A percentile compares a stretch with the other conserved stretches of the same genome.
phyloP scores from a whole-genome alignment of 1,140 invertebrate species.

The Bombus waltoni region DNA sequence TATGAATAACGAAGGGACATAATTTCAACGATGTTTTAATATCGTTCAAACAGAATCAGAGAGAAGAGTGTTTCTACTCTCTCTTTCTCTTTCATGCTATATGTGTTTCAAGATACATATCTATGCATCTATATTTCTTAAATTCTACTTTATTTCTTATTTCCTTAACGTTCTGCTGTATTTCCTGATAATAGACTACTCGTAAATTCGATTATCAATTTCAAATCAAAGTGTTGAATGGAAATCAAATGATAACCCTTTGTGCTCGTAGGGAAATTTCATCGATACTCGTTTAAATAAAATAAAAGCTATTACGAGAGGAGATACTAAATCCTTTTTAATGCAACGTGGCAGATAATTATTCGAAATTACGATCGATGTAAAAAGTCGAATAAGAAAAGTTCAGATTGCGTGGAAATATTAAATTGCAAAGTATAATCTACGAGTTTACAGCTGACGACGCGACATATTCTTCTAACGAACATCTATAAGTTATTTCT shows the following conservation, averaged over 20 bases:
- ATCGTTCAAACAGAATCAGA: no score
- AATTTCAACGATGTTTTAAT: no score
- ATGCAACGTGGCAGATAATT: background rate
- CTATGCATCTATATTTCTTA: background rate
- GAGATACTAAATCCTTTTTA: background rate
- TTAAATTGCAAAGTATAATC: background rate
- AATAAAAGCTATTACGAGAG: background rate
- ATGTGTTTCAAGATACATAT: no score
- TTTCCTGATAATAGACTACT: no score
- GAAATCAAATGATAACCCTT: background rate
- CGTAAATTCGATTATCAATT: background rate
- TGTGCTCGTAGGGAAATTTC: background rate
- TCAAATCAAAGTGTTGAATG: background rate
- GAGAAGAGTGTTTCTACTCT: no score
- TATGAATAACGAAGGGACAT: background rate
- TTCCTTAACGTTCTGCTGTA: background rate
- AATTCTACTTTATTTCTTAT: background rate
- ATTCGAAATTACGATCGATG: background rate
- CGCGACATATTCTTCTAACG: conserved; percentile 17
- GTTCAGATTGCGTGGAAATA: background rate
- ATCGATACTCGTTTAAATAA: background rate
- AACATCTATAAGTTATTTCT: conserved; percentile 39
- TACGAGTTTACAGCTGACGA: background rate
- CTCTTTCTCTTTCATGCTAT: no score
- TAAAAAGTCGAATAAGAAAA: background rate